phyloP scores from a whole-genome alignment of 2,113 vertebrate genomes.

The Peromyscus californicus region DNA sequence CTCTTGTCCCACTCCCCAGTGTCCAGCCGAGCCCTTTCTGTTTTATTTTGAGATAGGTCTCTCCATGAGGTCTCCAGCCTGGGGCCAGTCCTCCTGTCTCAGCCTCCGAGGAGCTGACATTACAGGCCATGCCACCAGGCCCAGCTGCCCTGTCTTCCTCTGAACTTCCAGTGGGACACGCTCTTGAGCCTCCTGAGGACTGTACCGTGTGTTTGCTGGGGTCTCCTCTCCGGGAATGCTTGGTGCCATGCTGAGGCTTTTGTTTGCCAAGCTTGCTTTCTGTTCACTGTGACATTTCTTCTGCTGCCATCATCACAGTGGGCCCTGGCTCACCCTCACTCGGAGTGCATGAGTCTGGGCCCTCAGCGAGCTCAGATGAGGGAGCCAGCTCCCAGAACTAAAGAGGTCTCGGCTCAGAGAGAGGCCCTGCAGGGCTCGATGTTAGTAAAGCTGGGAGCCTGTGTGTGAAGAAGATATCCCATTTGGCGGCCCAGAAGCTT shows the following conservation, averaged over 20 bases:
- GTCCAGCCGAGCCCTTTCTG: neutral
- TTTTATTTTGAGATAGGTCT: neutral
- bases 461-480: neutral
- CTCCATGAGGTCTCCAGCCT: neutral
- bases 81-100: neutral
- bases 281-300: neutral
- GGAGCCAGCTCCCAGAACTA: neutral
- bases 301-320: neutral
- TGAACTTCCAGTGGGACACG: neutral
- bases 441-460: neutral
- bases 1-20: neutral
- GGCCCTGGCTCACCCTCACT: neutral
- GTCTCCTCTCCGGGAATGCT: neutral
- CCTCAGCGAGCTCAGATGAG: neutral
- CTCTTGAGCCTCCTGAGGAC: neutral
- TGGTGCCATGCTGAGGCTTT: neutral
- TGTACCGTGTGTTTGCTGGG: neutral
- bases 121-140: neutral
- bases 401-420: neutral
- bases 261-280: neutral
- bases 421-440: neutral
- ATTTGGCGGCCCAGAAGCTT: neutral
- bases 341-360: neutral
- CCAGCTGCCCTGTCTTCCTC: neutral
- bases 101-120: neutral